Conservation (phyloP, 2,888 invertebrate species). For the Dastarcus helophoroides region DNA sequence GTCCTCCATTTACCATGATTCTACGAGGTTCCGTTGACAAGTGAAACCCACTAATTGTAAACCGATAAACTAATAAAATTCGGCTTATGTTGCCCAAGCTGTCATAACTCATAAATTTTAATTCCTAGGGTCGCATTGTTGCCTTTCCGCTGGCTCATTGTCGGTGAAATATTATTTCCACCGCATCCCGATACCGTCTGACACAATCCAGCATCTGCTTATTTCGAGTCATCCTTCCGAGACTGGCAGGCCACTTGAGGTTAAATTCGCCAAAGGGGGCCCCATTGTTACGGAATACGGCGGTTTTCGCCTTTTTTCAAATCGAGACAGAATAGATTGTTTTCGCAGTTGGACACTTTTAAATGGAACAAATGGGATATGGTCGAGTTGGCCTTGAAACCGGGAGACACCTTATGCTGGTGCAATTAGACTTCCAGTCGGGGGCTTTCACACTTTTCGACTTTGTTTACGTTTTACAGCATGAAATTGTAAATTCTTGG, state of each 20-base stretch:
- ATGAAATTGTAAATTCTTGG: no score
- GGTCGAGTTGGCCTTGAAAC: no score
- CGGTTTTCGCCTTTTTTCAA: slow-evolving; percentile 29
- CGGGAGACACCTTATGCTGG: no score
- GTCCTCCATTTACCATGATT: slow-evolving; percentile 1
- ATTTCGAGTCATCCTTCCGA: slow-evolving; percentile 19
- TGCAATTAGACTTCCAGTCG: no score
- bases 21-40: no score
- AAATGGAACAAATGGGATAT: neutral
- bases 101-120: slow-evolving; percentile 25
- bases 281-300: slow-evolving; percentile 26
- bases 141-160: neutral
- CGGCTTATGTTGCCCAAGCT: slow-evolving; percentile 13
- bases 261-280: slow-evolving; percentile 22
- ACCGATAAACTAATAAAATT: slow-evolving; percentile 20
- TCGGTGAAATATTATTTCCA: neutral
- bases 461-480: no score
- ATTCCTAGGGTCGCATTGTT: slow-evolving; percentile 3
- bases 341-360: slow-evolving; percentile 32
- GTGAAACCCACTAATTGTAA: slow-evolving; percentile 12
- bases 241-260: slow-evolving; percentile 21
- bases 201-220: slow-evolving; percentile 20
- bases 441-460: no score
- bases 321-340: slow-evolving; percentile 29
- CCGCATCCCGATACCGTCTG: neutral